Evolutionary conservation across 2,113 vertebrate genomes (phyloP).

Genomic region (Motacilla tschutschensis): DNA sequence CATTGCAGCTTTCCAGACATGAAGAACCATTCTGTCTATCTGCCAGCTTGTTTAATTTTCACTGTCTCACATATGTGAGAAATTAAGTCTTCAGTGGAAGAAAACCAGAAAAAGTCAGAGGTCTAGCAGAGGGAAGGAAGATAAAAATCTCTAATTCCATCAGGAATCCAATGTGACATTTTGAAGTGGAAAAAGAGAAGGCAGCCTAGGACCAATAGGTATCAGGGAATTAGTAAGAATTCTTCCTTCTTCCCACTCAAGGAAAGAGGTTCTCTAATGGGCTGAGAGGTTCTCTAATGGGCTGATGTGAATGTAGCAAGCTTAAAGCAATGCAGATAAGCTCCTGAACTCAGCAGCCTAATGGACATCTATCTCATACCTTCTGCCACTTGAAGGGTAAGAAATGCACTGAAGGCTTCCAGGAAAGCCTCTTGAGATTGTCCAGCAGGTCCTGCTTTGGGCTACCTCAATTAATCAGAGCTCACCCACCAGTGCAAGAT

Average conservation of each 20-base stretch:
- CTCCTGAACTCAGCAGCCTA: not conserved
- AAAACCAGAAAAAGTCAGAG: slow-evolving; percentile 20
- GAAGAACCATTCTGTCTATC: slow-evolving; percentile 46
- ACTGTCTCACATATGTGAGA: slow-evolving; percentile 24
- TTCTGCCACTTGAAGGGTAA: not conserved
- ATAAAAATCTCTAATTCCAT: slow-evolving; percentile 36
- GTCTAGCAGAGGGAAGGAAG: not conserved
- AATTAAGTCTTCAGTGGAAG: slow-evolving; percentile 40
- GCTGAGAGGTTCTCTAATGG: not conserved
- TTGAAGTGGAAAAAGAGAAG: slow-evolving; percentile 22
- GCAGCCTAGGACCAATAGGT: not conserved
- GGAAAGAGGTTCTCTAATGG: not conserved
- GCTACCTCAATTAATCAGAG: not conserved
- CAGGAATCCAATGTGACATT: slow-evolving; percentile 4
- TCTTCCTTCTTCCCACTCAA: not conserved
- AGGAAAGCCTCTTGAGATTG: not conserved
- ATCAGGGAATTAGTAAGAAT: not conserved
- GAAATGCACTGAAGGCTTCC: not conserved
- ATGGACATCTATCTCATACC: not conserved
- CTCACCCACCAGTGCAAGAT: not conserved
- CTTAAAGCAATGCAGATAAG: slow-evolving; percentile 34
- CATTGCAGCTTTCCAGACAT: slow-evolving; percentile 37
- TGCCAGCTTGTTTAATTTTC: slow-evolving; percentile 57
- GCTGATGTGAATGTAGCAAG: not conserved
- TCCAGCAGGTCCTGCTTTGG: not conserved